These are phyloP conservation scores for Reticulitermes lucifugus DNA, from an alignment of 2,888 invertebrate species.

Conservation along the genomic window DNA sequence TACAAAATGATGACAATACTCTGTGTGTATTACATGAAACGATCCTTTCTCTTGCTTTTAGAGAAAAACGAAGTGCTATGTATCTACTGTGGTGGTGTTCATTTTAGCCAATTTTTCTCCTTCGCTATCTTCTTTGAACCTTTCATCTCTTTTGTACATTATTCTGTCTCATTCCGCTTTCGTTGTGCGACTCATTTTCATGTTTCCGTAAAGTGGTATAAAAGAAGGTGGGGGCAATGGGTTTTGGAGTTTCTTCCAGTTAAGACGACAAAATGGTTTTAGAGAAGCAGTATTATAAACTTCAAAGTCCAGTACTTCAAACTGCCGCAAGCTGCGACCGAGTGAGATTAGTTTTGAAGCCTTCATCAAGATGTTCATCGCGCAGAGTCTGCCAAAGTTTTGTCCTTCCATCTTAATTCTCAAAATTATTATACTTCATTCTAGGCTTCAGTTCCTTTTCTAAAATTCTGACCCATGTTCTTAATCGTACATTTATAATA, in stretches of 20 bases:
- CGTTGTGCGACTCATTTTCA: not conserved
- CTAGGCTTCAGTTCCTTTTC: too few relatives aligned
- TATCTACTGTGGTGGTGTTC: too few relatives aligned
- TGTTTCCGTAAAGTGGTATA: conserved; percentile 8
- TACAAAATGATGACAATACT: too few relatives aligned
- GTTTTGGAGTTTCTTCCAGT: conserved; percentile 29
- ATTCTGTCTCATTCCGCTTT: not conserved
- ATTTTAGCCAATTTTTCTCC: too few relatives aligned
- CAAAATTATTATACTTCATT: too few relatives aligned
- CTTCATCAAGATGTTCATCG: not conserved
- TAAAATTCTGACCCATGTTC: too few relatives aligned
- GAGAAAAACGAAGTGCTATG: too few relatives aligned
- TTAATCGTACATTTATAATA: too few relatives aligned
- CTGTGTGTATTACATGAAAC: too few relatives aligned
- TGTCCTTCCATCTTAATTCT: too few relatives aligned
- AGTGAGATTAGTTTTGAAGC: not conserved
- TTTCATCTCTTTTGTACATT: not conserved
- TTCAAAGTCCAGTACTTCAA: conserved; percentile 24
- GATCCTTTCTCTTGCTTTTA: too few relatives aligned
- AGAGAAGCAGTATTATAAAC: conserved; percentile 43
- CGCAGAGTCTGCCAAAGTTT: too few relatives aligned
- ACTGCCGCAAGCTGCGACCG: not conserved
- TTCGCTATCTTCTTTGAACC: not conserved
- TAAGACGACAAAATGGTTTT: conserved; percentile 28
- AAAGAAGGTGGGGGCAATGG: not conserved